Percentiles rank a stretch among this genome's conserved stretches.
phyloP scores from a whole-genome alignment of 2,113 vertebrate species.

The Donacobius atricapilla region DNA sequence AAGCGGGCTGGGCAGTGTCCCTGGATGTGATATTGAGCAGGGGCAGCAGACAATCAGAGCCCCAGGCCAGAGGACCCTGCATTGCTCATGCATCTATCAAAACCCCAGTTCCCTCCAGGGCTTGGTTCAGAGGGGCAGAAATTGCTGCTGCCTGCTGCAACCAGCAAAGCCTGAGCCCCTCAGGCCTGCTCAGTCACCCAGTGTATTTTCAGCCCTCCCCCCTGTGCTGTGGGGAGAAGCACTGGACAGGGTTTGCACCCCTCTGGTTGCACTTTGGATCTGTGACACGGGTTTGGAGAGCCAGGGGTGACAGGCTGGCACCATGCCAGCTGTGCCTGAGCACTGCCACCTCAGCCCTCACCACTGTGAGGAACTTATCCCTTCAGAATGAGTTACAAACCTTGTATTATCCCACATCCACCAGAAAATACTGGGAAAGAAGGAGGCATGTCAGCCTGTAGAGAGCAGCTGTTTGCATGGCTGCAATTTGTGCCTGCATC shows the following conservation, averaged over 20 bases:
- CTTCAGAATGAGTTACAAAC: neutral
- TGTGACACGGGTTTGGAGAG: fast-evolving
- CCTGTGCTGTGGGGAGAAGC: neutral
- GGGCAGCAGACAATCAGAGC: neutral
- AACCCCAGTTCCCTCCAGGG: neutral
- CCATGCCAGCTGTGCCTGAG: fast-evolving
- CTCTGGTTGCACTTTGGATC: neutral
- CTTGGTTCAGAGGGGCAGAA: neutral
- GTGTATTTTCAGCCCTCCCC: neutral
- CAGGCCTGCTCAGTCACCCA: neutral
- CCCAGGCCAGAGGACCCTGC: neutral
- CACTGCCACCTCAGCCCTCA: neutral
- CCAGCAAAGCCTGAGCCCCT: neutral
- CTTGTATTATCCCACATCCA: neutral
- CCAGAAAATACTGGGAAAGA: neutral
- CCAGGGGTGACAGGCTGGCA: neutral
- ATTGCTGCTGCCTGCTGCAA: neutral
- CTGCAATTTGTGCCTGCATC: neutral
- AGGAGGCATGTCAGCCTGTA: neutral
- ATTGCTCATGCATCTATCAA: neutral
- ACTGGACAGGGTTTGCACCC: neutral
- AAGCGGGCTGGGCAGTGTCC: neutral
- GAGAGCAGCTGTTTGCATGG: neutral
- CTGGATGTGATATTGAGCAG: neutral
- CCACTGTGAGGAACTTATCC: fast-evolving